phyloP scores from a whole-genome alignment of 1,140 invertebrate species.

The Subanguina moxae region DNA sequence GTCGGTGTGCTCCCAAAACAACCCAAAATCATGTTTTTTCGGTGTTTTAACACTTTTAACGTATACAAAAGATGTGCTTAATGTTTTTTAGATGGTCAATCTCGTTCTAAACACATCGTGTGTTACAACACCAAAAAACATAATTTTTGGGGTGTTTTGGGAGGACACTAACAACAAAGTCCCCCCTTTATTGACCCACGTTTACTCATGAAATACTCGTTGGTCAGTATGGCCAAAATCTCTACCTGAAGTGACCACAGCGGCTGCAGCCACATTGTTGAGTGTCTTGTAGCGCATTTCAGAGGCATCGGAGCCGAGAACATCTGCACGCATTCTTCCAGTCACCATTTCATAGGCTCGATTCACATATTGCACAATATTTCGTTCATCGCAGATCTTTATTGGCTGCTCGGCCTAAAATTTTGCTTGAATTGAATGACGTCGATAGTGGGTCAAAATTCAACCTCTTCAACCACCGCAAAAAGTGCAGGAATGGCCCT shows the following conservation, averaged over 20 bases:
- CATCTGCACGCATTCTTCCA: conserved; percentile 45
- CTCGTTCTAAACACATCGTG: too few species aligned
- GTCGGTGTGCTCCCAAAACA: too few species aligned
- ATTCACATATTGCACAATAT: conserved; percentile 56
- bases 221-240: too few species aligned
- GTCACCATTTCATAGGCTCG: conserved; percentile 54
- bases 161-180: too few species aligned
- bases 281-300: conserved; percentile 35
- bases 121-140: too few species aligned
- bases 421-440: not conserved
- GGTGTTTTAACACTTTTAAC: too few species aligned
- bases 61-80: too few species aligned
- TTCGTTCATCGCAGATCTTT: conserved; percentile 57
- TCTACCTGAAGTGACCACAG: not conserved
- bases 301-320: conserved; percentile 45
- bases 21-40: too few species aligned
- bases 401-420: conserved; percentile 56
- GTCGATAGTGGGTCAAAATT: not conserved
- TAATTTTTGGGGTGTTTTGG: too few species aligned
- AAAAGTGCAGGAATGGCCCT: conserved; percentile 57
- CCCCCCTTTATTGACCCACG: too few species aligned
- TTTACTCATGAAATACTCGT: too few species aligned
- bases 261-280: conserved; percentile 7
- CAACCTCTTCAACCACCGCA: conserved; percentile 54
- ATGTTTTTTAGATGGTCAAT: too few species aligned